These are phyloP conservation scores for Lucifuga dentata DNA, from an alignment of 2,113 vertebrate species.

Conservation along the genomic window DNA sequence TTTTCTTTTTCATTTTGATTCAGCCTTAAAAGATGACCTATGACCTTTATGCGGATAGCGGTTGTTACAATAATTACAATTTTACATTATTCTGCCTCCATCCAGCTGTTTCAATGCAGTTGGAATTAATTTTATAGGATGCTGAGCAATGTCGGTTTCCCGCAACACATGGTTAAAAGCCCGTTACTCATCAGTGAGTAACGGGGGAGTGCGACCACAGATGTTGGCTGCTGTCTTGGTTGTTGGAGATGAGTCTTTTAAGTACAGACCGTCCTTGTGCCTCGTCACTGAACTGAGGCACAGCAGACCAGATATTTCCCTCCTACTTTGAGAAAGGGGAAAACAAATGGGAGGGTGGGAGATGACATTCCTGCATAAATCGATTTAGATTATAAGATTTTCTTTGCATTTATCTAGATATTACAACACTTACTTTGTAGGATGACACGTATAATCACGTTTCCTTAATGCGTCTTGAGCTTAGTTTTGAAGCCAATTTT, in stretches of 20 bases:
- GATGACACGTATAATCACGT: too few relatives aligned
- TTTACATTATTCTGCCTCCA: conserved; percentile 24
- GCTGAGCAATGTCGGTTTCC: conserved; percentile 42
- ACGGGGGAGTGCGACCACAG: conserved; percentile 38
- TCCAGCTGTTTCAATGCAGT: conserved; percentile 28
- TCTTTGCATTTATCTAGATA: too few relatives aligned
- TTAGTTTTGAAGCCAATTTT: too few relatives aligned
- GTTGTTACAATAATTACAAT: conserved; percentile 28
- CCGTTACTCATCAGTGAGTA: conserved; percentile 34
- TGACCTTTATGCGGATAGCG: conserved; percentile 11
- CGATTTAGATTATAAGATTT: too few relatives aligned
- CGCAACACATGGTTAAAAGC: conserved; percentile 46
- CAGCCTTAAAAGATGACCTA: neutral
- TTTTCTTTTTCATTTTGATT: conserved; percentile 6
- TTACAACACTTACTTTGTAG: too few relatives aligned
- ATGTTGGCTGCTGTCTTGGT: conserved; percentile 53
- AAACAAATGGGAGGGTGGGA: conserved; percentile 22
- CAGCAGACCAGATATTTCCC: conserved; percentile 8
- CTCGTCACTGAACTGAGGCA: conserved; percentile 34
- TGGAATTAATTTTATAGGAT: conserved; percentile 36
- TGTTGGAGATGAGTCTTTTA: conserved; percentile 41
- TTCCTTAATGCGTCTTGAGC: too few relatives aligned
- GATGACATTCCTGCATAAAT: neutral
- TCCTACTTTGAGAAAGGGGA: conserved; percentile 13
- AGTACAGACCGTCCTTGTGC: conserved; percentile 28